These are phyloP conservation scores for Meiosimyza platycephala DNA, from an alignment of 2,888 invertebrate species.

Conservation along the genomic window DNA sequence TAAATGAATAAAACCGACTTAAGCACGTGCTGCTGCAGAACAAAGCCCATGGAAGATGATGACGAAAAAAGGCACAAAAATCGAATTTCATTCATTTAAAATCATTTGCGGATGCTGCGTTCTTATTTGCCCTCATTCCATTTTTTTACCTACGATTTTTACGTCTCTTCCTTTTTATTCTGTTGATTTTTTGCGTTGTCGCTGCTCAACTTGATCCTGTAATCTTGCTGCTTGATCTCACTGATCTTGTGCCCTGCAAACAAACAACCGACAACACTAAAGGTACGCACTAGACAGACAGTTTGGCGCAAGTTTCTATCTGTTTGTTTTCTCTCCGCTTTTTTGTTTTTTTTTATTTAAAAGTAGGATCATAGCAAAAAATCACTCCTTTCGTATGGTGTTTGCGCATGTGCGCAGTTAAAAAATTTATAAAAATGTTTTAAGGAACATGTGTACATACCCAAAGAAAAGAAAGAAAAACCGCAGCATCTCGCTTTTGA, in stretches of 20 bases:
- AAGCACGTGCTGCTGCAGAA: constrained; percentile 32
- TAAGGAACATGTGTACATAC: not conserved
- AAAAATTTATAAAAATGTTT: not conserved
- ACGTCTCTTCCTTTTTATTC: constrained; percentile 42
- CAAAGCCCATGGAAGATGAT: not conserved
- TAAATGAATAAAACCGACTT: constrained; percentile 23
- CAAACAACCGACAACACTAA: not conserved
- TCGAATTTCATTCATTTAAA: constrained; percentile 36
- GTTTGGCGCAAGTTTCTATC: constrained; percentile 31
- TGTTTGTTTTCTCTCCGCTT: not conserved
- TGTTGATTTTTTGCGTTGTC: not conserved
- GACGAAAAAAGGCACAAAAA: constrained; percentile 6
- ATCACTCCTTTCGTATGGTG: not conserved
- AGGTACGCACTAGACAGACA: constrained; percentile 34
- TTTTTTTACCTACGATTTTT: constrained; percentile 44
- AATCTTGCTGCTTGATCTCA: constrained; percentile 33
- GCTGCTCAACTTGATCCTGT: constrained; percentile 28
- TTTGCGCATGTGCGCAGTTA: not conserved
- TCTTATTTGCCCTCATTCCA: constrained; percentile 37
- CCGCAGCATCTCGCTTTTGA: constrained; percentile 33
- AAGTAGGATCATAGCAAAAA: constrained; percentile 1
- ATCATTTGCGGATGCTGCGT: constrained; percentile 33
- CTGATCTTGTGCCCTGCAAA: constrained; percentile 22
- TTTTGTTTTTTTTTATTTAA: not conserved
- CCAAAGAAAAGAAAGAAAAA: constrained; percentile 12